These are phyloP conservation scores for Yasuhikotakia modesta DNA, from an alignment of 2,797 vertebrate genomes.

Conservation along the genomic window DNA sequence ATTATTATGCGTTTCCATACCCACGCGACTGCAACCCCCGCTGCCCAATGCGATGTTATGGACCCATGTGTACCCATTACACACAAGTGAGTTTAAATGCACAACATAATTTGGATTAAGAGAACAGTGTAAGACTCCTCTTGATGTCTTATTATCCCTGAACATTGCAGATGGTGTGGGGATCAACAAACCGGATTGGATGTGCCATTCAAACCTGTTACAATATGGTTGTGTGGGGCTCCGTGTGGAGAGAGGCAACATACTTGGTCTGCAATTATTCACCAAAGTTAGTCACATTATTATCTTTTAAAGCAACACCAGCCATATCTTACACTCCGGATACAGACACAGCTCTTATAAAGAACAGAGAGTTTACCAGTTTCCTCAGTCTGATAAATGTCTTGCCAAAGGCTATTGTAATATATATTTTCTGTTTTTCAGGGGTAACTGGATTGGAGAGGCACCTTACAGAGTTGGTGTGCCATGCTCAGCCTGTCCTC, in stretches of 20 bases:
- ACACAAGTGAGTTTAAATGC: conserved; percentile 79
- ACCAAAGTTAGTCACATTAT: conserved; percentile 81
- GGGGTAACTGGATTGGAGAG: conserved; percentile 92
- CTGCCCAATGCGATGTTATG: conserved; percentile 86
- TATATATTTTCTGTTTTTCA: conserved; percentile 55
- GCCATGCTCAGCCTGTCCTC: conserved; percentile 86
- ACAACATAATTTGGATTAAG: conserved; percentile 4
- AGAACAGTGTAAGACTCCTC: not conserved
- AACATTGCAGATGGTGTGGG: conserved; percentile 86
- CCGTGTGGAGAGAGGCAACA: conserved; percentile 83
- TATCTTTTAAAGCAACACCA: conserved; percentile 13
- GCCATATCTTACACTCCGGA: not conserved
- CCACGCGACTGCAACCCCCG: conserved; percentile 83
- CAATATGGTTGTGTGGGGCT: conserved; percentile 90
- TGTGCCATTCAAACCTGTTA: conserved; percentile 88
- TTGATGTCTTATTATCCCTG: not conserved
- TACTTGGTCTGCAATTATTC: conserved; percentile 93
- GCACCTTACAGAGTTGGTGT: conserved; percentile 89
- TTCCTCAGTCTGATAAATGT: conserved; percentile 2
- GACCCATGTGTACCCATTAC: conserved; percentile 91
- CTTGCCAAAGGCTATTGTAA: not conserved
- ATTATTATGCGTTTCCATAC: conserved; percentile 88
- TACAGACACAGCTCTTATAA: too few relatives aligned
- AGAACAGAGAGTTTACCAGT: conserved; percentile 11
- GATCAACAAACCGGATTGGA: conserved; percentile 86